Evolutionary conservation across 2,113 vertebrate genomes (phyloP), one percentile per base, ranked within the genome.

Genomic region (Falco punctatus): DNA sequence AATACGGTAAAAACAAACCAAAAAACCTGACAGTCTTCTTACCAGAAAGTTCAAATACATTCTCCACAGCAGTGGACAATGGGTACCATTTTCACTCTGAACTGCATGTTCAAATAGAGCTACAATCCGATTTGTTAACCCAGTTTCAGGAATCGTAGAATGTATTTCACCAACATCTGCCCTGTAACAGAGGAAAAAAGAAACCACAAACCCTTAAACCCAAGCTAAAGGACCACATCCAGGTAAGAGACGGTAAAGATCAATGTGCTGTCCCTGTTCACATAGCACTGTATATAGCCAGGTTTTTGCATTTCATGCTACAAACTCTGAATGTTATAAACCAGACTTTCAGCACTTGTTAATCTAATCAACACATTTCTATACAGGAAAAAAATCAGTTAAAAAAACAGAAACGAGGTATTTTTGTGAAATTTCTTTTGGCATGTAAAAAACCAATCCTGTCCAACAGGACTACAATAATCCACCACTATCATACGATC

Each of bases 41-140:
- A 99, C 99, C 99, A 98, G 94, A 72, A 99, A 99, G 83, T 98
- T 97, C 93, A 99, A 94, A 97, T 99, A 99, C 98, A 99, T 98
- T 92, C 99, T 98, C 99, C 99, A 99, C 22, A 99, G 98, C 75
- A 99, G 96, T 22, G 99, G 99, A 86, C 99, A 99, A 42, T 98
- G 98, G 88, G 98, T 91, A 10, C 99, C 99, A 10, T 44, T 95
- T 85, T 99, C 98, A 35, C 97, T 98, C 90, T 94, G 97, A 72
- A 98, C 79, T 9, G 99, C 98, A 0, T 96, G 98, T 96, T 99
- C 99, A 98, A 99, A 99, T 15, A 99, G 97, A 69, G 98, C 98
- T 48, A 97, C 86, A 96, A 99, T 99, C 16, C 99, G 98, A 94
- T 99, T 99, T 28, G 98, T 98, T 80, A 99, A 97, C 33, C 99